Evolutionary conservation across 2,888 invertebrate genomes (phyloP).

Genomic region (Drymonia ruficornis): DNA sequence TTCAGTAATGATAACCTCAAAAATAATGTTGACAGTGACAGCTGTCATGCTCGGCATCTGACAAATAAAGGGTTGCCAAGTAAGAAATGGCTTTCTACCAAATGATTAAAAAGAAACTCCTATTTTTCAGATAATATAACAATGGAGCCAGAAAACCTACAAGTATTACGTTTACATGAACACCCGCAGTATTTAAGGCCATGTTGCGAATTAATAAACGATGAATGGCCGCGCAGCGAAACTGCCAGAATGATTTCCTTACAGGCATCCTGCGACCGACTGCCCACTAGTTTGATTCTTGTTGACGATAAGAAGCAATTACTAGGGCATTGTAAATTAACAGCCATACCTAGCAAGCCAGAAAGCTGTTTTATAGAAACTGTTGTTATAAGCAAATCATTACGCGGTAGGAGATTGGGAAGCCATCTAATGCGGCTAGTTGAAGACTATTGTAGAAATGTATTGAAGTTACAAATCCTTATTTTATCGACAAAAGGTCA

Average conservation of each 20-base stretch:
- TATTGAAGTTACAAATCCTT: slow-evolving; percentile 86
- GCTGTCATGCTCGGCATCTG: slow-evolving; percentile 1
- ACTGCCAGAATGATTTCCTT: slow-evolving; percentile 91
- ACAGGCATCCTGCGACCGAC: slow-evolving; percentile 88
- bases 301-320: slow-evolving; percentile 83
- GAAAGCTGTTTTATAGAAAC: slow-evolving; percentile 92
- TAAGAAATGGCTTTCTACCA: slow-evolving; percentile 4
- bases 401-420: slow-evolving; percentile 91
- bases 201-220: slow-evolving; percentile 91
- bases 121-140: slow-evolving; percentile 30
- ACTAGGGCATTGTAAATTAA: slow-evolving; percentile 92
- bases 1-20: slow-evolving; percentile 17
- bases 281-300: slow-evolving; percentile 90
- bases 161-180: slow-evolving; percentile 89
- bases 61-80: slow-evolving; percentile 12
- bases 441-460: slow-evolving; percentile 89
- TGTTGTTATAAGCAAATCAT: slow-evolving; percentile 89
- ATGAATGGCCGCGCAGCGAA: slow-evolving; percentile 94
- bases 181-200: slow-evolving; percentile 88
- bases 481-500: slow-evolving; percentile 90
- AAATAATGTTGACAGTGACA: slow-evolving; percentile 12
- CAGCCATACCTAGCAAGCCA: slow-evolving; percentile 88
- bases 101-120: background rate
- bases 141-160: slow-evolving; percentile 62
- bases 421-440: slow-evolving; percentile 89